A percentile compares a stretch with the other conserved stretches of the same genome.
phyloP scores from a whole-genome alignment of 2,113 vertebrate species.

The Sinocyclocheilus anophthalmus region DNA sequence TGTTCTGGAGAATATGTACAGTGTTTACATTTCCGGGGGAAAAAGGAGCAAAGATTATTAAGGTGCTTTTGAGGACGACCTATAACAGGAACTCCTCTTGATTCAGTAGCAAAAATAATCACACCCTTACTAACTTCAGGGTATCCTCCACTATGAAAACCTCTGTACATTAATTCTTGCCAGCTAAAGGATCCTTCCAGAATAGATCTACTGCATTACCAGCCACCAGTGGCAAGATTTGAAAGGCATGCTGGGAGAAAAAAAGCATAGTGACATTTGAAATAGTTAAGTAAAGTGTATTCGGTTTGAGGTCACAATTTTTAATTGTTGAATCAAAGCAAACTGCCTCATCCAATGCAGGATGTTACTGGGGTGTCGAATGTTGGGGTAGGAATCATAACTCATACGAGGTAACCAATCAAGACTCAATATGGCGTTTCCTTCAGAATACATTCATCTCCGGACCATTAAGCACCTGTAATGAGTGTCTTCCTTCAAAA shows the following conservation, averaged over 20 bases:
- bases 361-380: not conserved
- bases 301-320: not conserved
- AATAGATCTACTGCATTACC: constrained; percentile 46
- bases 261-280: not conserved
- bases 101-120: constrained; percentile 52
- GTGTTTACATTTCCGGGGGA: not conserved
- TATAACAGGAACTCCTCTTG: not conserved
- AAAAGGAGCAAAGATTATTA: constrained; percentile 38
- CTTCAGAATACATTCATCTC: constrained; percentile 1
- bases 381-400: not conserved
- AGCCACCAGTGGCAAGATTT: not conserved
- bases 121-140: constrained; percentile 11
- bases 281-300: not conserved
- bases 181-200: not conserved
- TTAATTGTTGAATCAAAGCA: not conserved
- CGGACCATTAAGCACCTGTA: not conserved
- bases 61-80: constrained; percentile 38
- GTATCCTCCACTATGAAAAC: constrained; percentile 25
- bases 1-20: constrained; percentile 12
- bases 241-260: constrained; percentile 32
- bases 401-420: not conserved
- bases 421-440: not conserved
- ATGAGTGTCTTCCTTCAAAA: not conserved
- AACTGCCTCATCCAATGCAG: not conserved
- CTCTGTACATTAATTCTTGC: not conserved